A percentile compares a stretch with the other conserved stretches of the same genome.
Evolutionary conservation across 2,888 invertebrate species (phyloP).

Genomic region (Acleris holmiana): DNA sequence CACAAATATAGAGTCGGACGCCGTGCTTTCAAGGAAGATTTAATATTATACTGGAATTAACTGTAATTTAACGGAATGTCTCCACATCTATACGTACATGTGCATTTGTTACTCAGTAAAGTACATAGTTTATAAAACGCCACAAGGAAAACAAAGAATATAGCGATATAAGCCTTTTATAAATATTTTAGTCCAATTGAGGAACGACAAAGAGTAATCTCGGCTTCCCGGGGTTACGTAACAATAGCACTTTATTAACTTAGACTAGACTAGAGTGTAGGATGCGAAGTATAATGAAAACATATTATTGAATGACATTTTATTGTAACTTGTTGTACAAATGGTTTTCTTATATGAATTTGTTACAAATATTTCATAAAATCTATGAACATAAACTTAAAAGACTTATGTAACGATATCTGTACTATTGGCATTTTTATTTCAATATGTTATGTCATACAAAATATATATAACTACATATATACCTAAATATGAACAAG

Average conservation of each 20-base stretch:
- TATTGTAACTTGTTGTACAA: conserved; percentile 51
- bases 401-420: background rate
- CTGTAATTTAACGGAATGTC: conserved; percentile 7
- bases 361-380: conserved; percentile 17
- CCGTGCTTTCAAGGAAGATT: no score
- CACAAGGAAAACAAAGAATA: conserved; percentile 29
- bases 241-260: conserved; percentile 1
- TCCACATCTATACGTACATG: background rate
- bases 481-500: no score
- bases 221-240: conserved; percentile 66
- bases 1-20: no score
- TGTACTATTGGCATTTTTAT: background rate
- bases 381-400: background rate
- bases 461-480: background rate
- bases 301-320: conserved; percentile 52
- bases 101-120: conserved; percentile 2
- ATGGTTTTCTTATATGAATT: conserved; percentile 20
- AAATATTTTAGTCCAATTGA: conserved; percentile 33
- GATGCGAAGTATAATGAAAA: conserved; percentile 41
- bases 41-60: no score
- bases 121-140: conserved; percentile 17
- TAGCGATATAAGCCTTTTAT: conserved; percentile 14
- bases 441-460: background rate
- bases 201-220: conserved; percentile 53
- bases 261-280: conserved; percentile 11